Evolutionary conservation across 2,797 vertebrate genomes (phyloP).

Genomic region (Selene dorsalis): DNA sequence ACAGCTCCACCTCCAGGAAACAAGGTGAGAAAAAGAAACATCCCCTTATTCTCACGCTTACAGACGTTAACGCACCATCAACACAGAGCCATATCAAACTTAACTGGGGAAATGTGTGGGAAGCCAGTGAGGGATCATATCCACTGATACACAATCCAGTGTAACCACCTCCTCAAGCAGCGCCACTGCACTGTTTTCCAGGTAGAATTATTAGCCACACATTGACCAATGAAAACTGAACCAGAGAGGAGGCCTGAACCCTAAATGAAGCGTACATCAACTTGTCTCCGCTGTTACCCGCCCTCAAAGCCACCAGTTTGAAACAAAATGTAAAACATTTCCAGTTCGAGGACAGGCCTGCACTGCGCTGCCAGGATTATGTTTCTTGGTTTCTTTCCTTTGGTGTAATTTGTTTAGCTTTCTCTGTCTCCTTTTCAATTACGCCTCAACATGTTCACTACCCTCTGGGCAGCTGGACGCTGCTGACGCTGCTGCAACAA

Average conservation of each 20-base stretch:
- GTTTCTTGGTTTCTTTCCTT: constrained; percentile 67
- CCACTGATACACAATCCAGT: neutral
- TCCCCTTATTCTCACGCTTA: neutral
- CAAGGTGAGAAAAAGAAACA: constrained; percentile 85
- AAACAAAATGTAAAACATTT: constrained; percentile 66
- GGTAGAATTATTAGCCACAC: constrained; percentile 8
- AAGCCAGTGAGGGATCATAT: constrained; percentile 5
- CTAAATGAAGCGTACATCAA: constrained; percentile 8
- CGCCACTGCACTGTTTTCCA: neutral
- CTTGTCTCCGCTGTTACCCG: constrained; percentile 6
- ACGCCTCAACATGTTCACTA: constrained; percentile 61
- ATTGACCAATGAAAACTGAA: constrained; percentile 10
- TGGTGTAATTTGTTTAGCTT: constrained; percentile 77
- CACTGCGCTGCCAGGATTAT: constrained; percentile 48
- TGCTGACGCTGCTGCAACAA: constrained; percentile 59
- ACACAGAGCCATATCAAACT: neutral
- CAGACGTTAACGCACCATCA: neutral
- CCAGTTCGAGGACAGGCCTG: constrained; percentile 54
- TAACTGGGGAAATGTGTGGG: neutral
- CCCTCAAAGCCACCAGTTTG: constrained; percentile 65
- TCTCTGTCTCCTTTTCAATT: constrained; percentile 75
- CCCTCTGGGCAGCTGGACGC: constrained; percentile 64
- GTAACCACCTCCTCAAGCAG: constrained; percentile 8
- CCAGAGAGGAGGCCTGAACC: constrained; percentile 16
- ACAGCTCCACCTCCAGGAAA: constrained; percentile 89